Evolutionary conservation across 2,888 invertebrate genomes (phyloP).

Genomic region (Rapana venosa): DNA sequence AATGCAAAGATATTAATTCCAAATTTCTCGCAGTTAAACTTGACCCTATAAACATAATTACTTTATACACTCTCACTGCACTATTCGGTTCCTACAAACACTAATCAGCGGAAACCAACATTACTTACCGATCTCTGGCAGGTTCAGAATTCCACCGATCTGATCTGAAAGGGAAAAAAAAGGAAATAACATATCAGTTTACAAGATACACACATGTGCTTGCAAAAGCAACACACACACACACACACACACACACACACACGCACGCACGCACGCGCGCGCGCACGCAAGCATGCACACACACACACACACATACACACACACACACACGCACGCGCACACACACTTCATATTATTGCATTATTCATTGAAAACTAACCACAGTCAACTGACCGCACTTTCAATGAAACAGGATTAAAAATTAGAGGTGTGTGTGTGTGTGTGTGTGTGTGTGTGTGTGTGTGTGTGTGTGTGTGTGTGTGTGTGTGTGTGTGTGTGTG

Average conservation of each 20-base stretch:
- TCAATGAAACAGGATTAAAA: too few relatives aligned
- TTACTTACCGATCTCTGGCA: constrained; percentile 22
- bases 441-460: not conserved
- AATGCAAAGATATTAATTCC: too few relatives aligned
- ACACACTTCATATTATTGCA: too few relatives aligned
- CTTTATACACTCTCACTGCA: too few relatives aligned
- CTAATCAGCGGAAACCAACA: too few relatives aligned
- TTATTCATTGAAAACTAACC: too few relatives aligned
- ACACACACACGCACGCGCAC: constrained; percentile 19
- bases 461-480: not conserved
- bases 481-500: constrained; percentile 18
- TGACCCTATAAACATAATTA: too few relatives aligned
- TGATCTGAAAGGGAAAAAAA: constrained; percentile 1
- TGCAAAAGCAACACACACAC: not conserved
- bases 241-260: not conserved
- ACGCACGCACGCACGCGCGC: not conserved
- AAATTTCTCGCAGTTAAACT: too few relatives aligned
- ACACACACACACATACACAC: constrained; percentile 25
- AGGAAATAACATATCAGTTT: not conserved
- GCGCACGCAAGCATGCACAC: too few relatives aligned
- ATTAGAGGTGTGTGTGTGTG: too few relatives aligned
- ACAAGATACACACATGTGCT: not conserved
- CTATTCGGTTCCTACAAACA: too few relatives aligned
- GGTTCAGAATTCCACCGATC: constrained; percentile 22
- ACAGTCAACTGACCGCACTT: too few relatives aligned